Base-by-base conservation (phyloP, 2,888 invertebrate genomes). In the Mylabris sibirica region DNA sequence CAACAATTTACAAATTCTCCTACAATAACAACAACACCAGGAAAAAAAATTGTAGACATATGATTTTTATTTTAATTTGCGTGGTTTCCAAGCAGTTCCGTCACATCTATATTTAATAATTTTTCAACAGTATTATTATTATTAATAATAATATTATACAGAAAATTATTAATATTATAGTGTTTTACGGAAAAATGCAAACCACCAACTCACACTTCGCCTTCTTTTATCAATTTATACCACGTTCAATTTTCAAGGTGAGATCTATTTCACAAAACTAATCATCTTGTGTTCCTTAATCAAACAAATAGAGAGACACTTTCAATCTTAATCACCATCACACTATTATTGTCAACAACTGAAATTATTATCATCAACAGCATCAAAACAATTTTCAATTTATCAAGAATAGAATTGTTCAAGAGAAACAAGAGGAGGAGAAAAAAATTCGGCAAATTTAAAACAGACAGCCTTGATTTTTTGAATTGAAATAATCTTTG, bases 161-260 rank as follows among this genome's bases (percentile, higher is more conserved):
- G 8, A 35, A 35, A 35, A 35, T 26, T 26, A 26, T 26, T n/a
- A n/a, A n/a, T n/a, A n/a, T n/a, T n/a, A n/a, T 30, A 6, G 26
- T 5, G 26, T 30, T 30, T 30, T 30, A 30, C 5, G 30, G 8
- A 30, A 30, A 30, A 12, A 38, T 8, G 14, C 12, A 38, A 38
- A 38, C 38, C 65, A 65, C 64, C 59, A 53, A 64, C 66, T 24
- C 61, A 60, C 57, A 22, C 62, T n/a, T 44, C 12, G 35, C 11
- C 30, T 30, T 30, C 30, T 68, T 68, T 68, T 68, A 68, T 68
- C 68, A 62, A 65, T 4, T 35, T 35, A 41, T 44, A 65, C 59
- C 68, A 68, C 65, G 61, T 65, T 65, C 65, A 64, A 62, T 62
- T 65, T 68, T 65, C 68, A 68, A 68, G 68, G 68, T 68, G 65